phyloP scores from a whole-genome alignment of 2,113 vertebrate species.

The Hippocampus comes region DNA sequence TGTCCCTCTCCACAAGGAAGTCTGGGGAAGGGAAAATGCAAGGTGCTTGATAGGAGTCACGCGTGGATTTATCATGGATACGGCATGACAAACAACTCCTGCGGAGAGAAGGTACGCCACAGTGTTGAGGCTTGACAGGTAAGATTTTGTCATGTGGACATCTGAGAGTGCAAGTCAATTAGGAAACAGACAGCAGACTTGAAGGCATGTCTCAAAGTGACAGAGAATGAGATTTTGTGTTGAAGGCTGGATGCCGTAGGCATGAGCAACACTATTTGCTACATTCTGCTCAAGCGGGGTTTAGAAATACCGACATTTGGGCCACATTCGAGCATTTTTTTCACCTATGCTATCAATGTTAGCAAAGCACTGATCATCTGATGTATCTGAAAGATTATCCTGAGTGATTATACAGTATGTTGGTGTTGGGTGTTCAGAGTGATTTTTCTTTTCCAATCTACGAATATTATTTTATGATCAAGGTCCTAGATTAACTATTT shows the following conservation, averaged over 20 bases:
- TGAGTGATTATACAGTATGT: too few relatives aligned
- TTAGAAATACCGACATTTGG: not conserved
- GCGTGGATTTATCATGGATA: conserved; percentile 13
- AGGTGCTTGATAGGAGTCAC: conserved; percentile 5
- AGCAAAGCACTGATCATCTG: too few relatives aligned
- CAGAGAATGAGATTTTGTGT: conserved; percentile 13
- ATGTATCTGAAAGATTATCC: too few relatives aligned
- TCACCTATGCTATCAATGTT: too few relatives aligned
- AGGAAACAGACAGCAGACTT: conserved; percentile 38
- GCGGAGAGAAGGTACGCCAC: conserved; percentile 21
- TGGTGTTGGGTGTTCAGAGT: too few relatives aligned
- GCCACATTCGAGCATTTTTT: too few relatives aligned
- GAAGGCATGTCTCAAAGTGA: conserved; percentile 29
- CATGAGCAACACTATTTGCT: not conserved
- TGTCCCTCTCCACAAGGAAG: conserved; percentile 96
- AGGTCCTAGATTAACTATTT: too few relatives aligned
- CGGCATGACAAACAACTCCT: conserved; percentile 30
- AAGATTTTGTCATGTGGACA: conserved; percentile 9
- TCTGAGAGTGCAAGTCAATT: conserved; percentile 32
- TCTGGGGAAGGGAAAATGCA: conserved; percentile 64
- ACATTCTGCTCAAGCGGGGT: conserved; percentile 13
- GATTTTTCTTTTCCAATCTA: too few relatives aligned
- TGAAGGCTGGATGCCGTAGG: conserved; percentile 28
- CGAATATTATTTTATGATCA: too few relatives aligned
- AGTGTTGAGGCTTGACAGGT: not conserved